These are phyloP conservation scores for Campylorhamphus procurvoides DNA, from an alignment of 2,113 vertebrate species.

Conservation along the genomic window DNA sequence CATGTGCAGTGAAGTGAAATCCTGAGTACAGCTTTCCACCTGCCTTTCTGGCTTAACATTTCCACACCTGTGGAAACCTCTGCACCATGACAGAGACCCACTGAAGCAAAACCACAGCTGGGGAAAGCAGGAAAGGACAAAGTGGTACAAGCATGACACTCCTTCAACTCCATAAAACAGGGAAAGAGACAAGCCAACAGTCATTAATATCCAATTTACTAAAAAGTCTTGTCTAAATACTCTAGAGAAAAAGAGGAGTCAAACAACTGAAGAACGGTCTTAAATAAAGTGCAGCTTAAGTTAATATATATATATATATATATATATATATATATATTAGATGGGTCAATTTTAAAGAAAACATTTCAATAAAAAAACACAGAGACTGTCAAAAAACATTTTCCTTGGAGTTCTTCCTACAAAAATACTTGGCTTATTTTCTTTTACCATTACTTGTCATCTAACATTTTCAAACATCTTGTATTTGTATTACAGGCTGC, in stretches of 20 bases:
- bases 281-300: background rate
- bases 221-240: background rate
- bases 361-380: background rate
- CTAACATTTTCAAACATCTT: background rate
- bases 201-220: background rate
- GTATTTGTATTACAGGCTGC: background rate
- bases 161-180: background rate
- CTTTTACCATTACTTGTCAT: background rate
- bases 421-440: background rate
- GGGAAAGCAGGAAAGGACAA: background rate
- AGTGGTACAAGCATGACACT: accelerated
- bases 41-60: background rate
- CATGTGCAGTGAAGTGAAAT: background rate
- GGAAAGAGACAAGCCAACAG: background rate
- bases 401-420: background rate
- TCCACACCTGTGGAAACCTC: background rate
- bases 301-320: background rate
- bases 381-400: background rate
- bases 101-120: background rate
- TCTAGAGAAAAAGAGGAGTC: background rate
- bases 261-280: background rate
- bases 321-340: background rate
- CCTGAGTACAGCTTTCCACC: background rate
- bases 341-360: background rate
- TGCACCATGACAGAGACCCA: background rate